These are phyloP conservation scores for Dendrocincla tyrannina DNA, from an alignment of 2,797 vertebrate species.

Conservation along the genomic window DNA sequence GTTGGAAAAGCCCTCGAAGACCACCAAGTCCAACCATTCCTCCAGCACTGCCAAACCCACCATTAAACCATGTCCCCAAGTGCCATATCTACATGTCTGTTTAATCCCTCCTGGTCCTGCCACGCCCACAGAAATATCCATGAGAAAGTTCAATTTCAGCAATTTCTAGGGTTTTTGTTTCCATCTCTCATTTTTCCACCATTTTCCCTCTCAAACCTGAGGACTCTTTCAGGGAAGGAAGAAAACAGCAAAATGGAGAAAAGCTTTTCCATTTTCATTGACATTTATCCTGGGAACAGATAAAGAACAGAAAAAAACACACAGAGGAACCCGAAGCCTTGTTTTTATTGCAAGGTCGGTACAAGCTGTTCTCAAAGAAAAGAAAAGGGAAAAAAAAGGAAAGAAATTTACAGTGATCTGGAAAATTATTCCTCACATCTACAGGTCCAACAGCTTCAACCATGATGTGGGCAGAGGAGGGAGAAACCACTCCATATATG, in stretches of 20 bases:
- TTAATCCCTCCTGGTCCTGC: neutral
- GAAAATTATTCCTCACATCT: neutral
- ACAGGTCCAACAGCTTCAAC: neutral
- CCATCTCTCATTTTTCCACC: neutral
- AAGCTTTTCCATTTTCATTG: conserved; percentile 1
- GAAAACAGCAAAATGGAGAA: neutral
- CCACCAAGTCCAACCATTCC: neutral
- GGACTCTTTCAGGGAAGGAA: neutral
- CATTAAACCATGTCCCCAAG: neutral
- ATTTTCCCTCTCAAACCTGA: neutral
- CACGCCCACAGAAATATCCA: rapidly evolving
- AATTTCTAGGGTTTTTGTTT: rapidly evolving
- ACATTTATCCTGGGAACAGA: conserved; percentile 35
- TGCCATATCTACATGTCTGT: neutral
- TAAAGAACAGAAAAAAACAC: conserved; percentile 20
- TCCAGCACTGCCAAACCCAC: neutral
- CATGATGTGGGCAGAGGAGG: rapidly evolving
- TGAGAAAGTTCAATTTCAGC: neutral
- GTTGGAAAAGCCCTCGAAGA: neutral
- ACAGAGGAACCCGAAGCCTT: neutral
- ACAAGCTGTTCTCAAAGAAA: neutral
- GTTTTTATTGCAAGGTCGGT: neutral
- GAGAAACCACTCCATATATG: neutral
- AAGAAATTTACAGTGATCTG: neutral
- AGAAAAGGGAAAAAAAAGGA: neutral